Evolutionary conservation across 2,113 vertebrate species (phyloP).

Genomic region (Synchiropus splendidus): DNA sequence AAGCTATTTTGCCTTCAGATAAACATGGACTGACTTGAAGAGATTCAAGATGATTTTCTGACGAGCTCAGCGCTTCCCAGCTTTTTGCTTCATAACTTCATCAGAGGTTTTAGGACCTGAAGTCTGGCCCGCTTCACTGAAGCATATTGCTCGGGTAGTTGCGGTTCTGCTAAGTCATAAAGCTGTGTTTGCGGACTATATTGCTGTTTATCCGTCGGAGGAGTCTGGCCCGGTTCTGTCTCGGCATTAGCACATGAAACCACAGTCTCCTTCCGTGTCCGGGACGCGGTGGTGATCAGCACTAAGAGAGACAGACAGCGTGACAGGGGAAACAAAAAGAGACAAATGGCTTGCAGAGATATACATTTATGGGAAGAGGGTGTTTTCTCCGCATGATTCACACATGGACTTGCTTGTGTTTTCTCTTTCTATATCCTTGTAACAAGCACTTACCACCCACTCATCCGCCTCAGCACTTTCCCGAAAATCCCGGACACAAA

Average conservation of each 20-base stretch:
- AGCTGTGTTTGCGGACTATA: slow-evolving; percentile 50
- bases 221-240: slow-evolving; percentile 30
- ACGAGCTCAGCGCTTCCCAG: slow-evolving; percentile 39
- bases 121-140: slow-evolving; percentile 54
- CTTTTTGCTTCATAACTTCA: slow-evolving; percentile 57
- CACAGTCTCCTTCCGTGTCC: slow-evolving; percentile 53
- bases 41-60: too few relatives aligned
- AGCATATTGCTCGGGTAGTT: slow-evolving; percentile 51
- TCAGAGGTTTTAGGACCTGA: slow-evolving; percentile 53
- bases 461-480: slow-evolving; percentile 18
- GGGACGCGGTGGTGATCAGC: slow-evolving; percentile 31
- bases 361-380: slow-evolving; percentile 10
- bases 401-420: slow-evolving; percentile 3
- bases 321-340: slow-evolving; percentile 20
- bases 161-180: slow-evolving; percentile 50
- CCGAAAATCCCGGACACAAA: slow-evolving; percentile 27
- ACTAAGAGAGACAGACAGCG: slow-evolving; percentile 24
- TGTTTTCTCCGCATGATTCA: slow-evolving; percentile 6
- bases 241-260: slow-evolving; percentile 39
- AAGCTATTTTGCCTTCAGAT: too few relatives aligned
- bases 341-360: slow-evolving; percentile 18
- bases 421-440: slow-evolving; percentile 12
- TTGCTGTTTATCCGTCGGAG: slow-evolving; percentile 40
- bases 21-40: too few relatives aligned
- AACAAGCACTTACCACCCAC: slow-evolving; percentile 28